Percentiles rank a stretch among this genome's conserved stretches.
These are phyloP conservation scores for Frankliniella intonsa DNA, from an alignment of 2,888 invertebrate genomes.

Conservation along the genomic window DNA sequence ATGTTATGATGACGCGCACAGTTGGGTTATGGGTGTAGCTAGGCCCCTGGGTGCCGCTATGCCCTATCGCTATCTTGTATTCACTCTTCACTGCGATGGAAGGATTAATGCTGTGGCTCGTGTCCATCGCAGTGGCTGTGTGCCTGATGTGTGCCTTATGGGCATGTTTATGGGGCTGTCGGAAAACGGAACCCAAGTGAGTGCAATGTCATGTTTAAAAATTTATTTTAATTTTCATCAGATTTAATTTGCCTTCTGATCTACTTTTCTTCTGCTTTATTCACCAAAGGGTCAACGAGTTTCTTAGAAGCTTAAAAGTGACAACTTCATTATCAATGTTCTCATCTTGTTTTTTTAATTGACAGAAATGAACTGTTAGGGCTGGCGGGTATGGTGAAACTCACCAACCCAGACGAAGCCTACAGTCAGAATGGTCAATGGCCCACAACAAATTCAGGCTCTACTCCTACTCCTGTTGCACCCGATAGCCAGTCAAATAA, in stretches of 20 bases:
- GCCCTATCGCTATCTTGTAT: neutral
- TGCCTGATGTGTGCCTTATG: slow-evolving; percentile 55
- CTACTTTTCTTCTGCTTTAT: slow-evolving; percentile 25
- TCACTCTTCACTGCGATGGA: slow-evolving; percentile 15
- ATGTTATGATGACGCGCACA: neutral
- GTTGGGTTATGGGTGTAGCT: slow-evolving; percentile 20
- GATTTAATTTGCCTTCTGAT: neutral
- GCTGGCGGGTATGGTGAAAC: slow-evolving; percentile 66
- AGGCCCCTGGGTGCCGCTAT: neutral
- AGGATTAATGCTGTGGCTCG: slow-evolving; percentile 33
- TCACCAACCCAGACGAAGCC: slow-evolving; percentile 64
- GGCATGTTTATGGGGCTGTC: slow-evolving; percentile 69
- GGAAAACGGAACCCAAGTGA: slow-evolving; percentile 71
- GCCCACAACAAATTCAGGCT: slow-evolving; percentile 37
- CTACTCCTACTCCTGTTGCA: neutral
- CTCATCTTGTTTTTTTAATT: slow-evolving; percentile 32
- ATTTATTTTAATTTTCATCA: slow-evolving; percentile 11
- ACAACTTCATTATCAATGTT: neutral
- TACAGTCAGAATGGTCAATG: slow-evolving; percentile 49
- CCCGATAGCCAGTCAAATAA: neutral
- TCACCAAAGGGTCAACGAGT: neutral
- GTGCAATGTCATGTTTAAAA: slow-evolving; percentile 31
- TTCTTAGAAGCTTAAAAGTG: no score
- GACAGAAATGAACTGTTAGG: slow-evolving; percentile 63
- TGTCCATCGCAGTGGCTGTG: slow-evolving; percentile 38